Evolutionary conservation across 2,888 invertebrate genomes (phyloP), one percentile per base, ranked within the genome.

Genomic region (Pinctada fucata): DNA sequence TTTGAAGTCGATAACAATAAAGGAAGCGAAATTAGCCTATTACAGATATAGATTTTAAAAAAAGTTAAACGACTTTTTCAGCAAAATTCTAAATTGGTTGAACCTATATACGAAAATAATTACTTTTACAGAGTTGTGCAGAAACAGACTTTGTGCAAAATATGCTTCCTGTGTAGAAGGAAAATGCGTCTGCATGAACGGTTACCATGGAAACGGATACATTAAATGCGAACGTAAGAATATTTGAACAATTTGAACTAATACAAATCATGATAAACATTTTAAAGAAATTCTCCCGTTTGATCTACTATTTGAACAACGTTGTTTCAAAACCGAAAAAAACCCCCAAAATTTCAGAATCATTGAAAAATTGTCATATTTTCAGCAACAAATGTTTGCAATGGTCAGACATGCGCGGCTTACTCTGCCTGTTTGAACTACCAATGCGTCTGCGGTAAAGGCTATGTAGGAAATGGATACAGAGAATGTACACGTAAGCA

Each of bases 121-220:
- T 31, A 31, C 31, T 31, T 31, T 31, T 31, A 31, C 31, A 71
- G 71, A 71, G 45, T 52, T 71, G 50, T 71, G 71, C 51, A 45
- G 71, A 3, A 52, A n/a, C 5, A 51, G 71, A 31, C n/a, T 71
- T 71, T 71, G 71, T n/a, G 13, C 52, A n/a, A 50, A 71, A 71
- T 5, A 71, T 51, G 71, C 71, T 3, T 2, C 13, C 4, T 73
- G 73, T 16, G 16, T 47, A 0, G 13, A 64, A n/a, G 63, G 65
- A 16, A 49, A 48, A 64, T 73, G 73, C 64, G n/a, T 73, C 13
- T 73, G 73, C 49, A 49, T 47, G n/a, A 58, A 16, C 8, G 73
- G 73, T 16, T 73, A 66, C 50, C 73, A 73, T 66, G 73, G 73
- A n/a, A 64, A 73, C 16, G 73, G 73, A 2, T 73, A 73, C 50